phyloP scores from a whole-genome alignment of 1,140 invertebrate species.

The Brachionus calyciflorus region DNA sequence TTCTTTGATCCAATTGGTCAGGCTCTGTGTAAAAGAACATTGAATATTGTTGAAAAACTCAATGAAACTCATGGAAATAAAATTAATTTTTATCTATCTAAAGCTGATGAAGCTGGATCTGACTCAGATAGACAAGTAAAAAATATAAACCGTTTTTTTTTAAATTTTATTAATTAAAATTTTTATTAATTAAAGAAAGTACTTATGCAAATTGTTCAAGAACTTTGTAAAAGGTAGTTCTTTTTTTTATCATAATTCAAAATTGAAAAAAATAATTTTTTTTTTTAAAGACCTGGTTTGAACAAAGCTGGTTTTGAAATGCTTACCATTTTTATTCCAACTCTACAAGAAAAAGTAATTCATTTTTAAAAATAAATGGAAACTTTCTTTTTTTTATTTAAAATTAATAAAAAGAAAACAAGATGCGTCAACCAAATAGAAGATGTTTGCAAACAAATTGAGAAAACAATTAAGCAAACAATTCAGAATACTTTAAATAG shows the following conservation, averaged over 20 bases:
- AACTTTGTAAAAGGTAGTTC: constrained; percentile 68
- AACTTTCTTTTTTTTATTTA: constrained; percentile 14
- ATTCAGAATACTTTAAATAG: constrained; percentile 67
- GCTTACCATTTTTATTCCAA: constrained; percentile 67
- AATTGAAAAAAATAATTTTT: too few species aligned
- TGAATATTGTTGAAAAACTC: constrained; percentile 66
- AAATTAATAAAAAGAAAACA: too few species aligned
- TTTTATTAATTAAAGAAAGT: constrained; percentile 61
- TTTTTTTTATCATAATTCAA: too few species aligned
- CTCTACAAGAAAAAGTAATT: constrained; percentile 50
- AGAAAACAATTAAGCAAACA: constrained; percentile 66
- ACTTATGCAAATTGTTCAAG: constrained; percentile 69
- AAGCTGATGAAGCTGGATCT: constrained; percentile 68
- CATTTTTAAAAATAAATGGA: too few species aligned
- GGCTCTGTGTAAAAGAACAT: constrained; percentile 66
- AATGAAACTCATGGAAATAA: constrained; percentile 64
- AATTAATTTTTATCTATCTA: constrained; percentile 66
- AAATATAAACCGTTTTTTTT: not conserved
- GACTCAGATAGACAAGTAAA: constrained; percentile 63
- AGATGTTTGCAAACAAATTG: constrained; percentile 65
- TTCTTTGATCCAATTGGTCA: constrained; percentile 70
- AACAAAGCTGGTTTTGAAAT: constrained; percentile 68
- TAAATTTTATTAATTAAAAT: constrained; percentile 48
- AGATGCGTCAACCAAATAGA: constrained; percentile 67
- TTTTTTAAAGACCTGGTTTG: constrained; percentile 65